These are phyloP conservation scores for Chaenogobius annularis DNA, from an alignment of 2,113 vertebrate genomes.

Conservation along the genomic window DNA sequence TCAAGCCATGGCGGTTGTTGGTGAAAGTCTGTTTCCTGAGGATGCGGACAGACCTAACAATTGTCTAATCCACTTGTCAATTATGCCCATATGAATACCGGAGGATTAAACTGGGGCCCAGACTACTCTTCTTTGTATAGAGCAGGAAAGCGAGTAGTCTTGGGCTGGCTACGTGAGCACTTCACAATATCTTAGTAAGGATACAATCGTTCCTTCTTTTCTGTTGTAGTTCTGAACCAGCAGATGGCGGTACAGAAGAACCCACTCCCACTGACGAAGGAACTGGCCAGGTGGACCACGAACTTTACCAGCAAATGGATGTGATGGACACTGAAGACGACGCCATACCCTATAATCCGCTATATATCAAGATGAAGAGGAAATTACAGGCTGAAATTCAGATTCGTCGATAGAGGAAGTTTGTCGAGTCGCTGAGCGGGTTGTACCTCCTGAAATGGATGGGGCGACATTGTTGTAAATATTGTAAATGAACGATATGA, in stretches of 20 bases:
- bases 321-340: background rate
- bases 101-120: no score
- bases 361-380: background rate
- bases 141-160: no score
- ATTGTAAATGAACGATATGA: background rate
- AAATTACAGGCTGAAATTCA: background rate
- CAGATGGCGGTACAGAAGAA: background rate
- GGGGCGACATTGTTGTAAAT: conserved; percentile 1
- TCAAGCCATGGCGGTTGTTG: no score
- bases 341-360: no score
- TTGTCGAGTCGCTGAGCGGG: background rate
- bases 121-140: no score
- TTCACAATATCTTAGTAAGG: no score
- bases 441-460: background rate
- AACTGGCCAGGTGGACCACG: background rate
- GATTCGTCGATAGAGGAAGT: background rate
- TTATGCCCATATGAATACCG: no score
- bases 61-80: no score
- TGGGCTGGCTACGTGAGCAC: no score
- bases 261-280: no score
- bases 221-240: background rate
- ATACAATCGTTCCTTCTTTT: background rate
- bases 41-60: no score
- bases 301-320: background rate
- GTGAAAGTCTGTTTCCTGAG: no score